These are phyloP conservation scores for Sphenopsis melanotis DNA, from an alignment of 2,797 vertebrate species.

Conservation along the genomic window DNA sequence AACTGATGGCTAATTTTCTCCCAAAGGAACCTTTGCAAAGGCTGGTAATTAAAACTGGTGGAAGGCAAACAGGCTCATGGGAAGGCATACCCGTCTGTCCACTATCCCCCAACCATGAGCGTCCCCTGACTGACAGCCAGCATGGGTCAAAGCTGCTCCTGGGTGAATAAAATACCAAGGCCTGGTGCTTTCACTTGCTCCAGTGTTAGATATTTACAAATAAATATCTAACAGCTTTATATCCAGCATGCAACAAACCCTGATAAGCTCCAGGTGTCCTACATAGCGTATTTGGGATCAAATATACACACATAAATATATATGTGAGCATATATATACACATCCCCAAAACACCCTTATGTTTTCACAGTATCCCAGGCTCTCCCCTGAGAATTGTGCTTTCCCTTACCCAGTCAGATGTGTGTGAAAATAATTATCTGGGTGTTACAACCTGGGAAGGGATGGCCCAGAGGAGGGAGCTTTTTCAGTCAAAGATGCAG, in stretches of 20 bases:
- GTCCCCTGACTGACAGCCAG: not conserved
- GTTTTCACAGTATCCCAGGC: not conserved
- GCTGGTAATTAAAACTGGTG: constrained; percentile 50
- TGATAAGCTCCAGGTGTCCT: not conserved
- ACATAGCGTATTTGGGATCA: not conserved
- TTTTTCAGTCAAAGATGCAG: not conserved
- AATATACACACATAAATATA: not conserved
- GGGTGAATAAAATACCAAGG: not conserved
- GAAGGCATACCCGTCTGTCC: not conserved
- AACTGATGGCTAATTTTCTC: constrained; percentile 33
- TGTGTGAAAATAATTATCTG: not conserved
- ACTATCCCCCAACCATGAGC: not conserved
- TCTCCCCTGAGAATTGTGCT: not conserved
- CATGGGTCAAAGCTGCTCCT: not conserved
- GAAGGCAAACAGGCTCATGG: constrained; percentile 12
- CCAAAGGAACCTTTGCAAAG: constrained; percentile 29
- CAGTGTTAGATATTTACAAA: not conserved
- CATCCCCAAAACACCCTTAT: not conserved
- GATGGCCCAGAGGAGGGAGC: not conserved
- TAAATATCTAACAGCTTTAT: not conserved
- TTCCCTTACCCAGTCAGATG: not conserved
- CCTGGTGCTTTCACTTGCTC: not conserved
- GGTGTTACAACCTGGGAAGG: not conserved
- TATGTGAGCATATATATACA: not conserved
- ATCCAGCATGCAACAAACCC: not conserved